Base-by-base conservation (phyloP, 1,140 invertebrate genomes). In the Drosophila miranda region DNA sequence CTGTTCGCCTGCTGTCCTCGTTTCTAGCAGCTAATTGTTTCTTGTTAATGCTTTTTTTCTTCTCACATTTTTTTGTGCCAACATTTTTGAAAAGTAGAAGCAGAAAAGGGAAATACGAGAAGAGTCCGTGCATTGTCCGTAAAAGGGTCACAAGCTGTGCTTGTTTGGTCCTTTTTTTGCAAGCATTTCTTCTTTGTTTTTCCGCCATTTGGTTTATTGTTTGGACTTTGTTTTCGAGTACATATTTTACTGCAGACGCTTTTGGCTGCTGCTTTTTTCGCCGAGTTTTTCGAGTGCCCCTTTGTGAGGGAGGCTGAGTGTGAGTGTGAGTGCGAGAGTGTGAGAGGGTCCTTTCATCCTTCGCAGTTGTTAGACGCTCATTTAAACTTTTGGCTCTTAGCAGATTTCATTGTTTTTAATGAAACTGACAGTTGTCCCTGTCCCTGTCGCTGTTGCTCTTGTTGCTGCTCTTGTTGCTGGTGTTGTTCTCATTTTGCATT, bases 361-460 rank as follows among this genome's bases (percentile, higher is more conserved):
- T 72, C 63, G 45, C 64, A 83, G 75, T 82, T 68, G 71, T 75
- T 86, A 81, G 73, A 77, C 73, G 77, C 68, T 86, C 78, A 87
- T 86, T 87, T 81, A 87, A 87, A 87, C 78, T 87, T 72, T 87
- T 75, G 73, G 82, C 82, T 87, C 82, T 86, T 81, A 87, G 82
- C 78, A 78, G 81, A 87, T 86, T 86, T 86, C 78, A 87, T 86
- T 86, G 81, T 84, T 87, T 80, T 84, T 87, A 84, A 87, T 81
- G 77, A 81, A 84, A 77, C 78, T 77, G 77, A 78, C 77, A 87
- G 82, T 87, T 76, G 72, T 80, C 41, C 13, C 55, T 14, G 34
- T 41, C 34, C 5, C 41, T 61, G 43, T 9, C 8, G 30, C 30
- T 30, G 30, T 30, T 30, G 28, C 28, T 42, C 11, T 54, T 74